Conservation (phyloP, 2,113 vertebrate species). For the Carlito syrichta region DNA sequence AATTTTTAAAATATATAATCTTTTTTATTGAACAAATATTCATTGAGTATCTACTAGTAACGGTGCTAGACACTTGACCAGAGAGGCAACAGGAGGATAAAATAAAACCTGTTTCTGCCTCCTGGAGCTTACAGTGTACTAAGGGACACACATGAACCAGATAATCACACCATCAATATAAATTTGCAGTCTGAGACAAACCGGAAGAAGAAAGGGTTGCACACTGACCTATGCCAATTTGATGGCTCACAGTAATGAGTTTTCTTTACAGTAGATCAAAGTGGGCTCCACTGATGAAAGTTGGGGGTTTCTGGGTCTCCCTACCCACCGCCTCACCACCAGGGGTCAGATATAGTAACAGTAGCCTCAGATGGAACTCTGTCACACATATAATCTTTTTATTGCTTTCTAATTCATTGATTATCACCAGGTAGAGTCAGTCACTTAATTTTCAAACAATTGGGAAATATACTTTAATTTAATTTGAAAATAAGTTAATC, state of each 20-base stretch:
- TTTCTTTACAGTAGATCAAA: not conserved
- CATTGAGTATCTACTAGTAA: not conserved
- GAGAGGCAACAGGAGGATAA: not conserved
- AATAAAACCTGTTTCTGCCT: not conserved
- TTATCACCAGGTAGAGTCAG: not conserved
- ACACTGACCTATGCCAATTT: not conserved
- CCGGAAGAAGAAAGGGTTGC: not conserved
- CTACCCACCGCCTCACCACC: not conserved
- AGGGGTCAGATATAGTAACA: not conserved
- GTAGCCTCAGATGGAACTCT: not conserved
- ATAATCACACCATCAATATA: not conserved
- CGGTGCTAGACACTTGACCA: not conserved
- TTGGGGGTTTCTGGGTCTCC: not conserved
- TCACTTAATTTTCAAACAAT: not conserved
- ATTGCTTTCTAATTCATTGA: not conserved
- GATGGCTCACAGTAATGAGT: not conserved
- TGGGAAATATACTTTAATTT: slow-evolving; percentile 20
- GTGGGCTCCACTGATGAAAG: not conserved
- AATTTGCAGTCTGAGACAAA: not conserved
- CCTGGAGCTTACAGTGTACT: not conserved
- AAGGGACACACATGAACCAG: not conserved
- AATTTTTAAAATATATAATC: not conserved
- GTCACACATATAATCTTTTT: not conserved
- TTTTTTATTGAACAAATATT: not conserved
- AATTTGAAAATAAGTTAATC: not conserved